Percentiles rank a stretch among this genome's conserved stretches.
phyloP scores from a whole-genome alignment of 1,140 invertebrate genomes.

The Temnothorax longispinosus region DNA sequence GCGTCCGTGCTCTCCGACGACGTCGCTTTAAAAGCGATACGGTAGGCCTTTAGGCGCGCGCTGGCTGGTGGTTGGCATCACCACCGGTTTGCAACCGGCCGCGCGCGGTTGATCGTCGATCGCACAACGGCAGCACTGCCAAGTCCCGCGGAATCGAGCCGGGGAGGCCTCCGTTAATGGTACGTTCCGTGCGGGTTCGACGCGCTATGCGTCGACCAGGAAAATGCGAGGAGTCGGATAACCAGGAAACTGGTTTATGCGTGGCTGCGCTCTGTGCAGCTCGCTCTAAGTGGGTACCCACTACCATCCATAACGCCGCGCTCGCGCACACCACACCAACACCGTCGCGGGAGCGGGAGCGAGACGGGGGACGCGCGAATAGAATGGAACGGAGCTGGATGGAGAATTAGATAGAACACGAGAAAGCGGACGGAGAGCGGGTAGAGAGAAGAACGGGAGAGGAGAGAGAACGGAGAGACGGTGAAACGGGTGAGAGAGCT shows the following conservation, averaged over 20 bases:
- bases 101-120: slow-evolving; percentile 64
- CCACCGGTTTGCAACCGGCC: slow-evolving; percentile 50
- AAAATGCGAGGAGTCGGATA: slow-evolving; percentile 82
- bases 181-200: slow-evolving; percentile 76
- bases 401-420: slow-evolving; percentile 63
- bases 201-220: slow-evolving; percentile 79
- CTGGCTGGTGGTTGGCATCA: slow-evolving; percentile 9
- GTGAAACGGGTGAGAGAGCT: slow-evolving; percentile 44
- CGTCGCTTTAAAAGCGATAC: slow-evolving; percentile 64
- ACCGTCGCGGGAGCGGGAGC: slow-evolving; percentile 61
- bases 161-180: slow-evolving; percentile 79
- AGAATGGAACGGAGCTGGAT: slow-evolving; percentile 70
- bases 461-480: slow-evolving; percentile 39
- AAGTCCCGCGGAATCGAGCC: slow-evolving; percentile 67
- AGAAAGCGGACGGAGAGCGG: slow-evolving; percentile 61
- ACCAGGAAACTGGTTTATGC: slow-evolving; percentile 85
- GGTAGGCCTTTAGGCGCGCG: slow-evolving; percentile 58
- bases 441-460: slow-evolving; percentile 36
- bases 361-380: slow-evolving; percentile 51
- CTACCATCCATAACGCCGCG: slow-evolving; percentile 70
- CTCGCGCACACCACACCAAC: slow-evolving; percentile 40
- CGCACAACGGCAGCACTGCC: slow-evolving; percentile 41
- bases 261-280: slow-evolving; percentile 74
- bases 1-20: background rate
- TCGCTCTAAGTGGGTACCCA: slow-evolving; percentile 73